Base-by-base conservation (phyloP, 2,888 invertebrate genomes). In the Digitonthophagus gazella region DNA sequence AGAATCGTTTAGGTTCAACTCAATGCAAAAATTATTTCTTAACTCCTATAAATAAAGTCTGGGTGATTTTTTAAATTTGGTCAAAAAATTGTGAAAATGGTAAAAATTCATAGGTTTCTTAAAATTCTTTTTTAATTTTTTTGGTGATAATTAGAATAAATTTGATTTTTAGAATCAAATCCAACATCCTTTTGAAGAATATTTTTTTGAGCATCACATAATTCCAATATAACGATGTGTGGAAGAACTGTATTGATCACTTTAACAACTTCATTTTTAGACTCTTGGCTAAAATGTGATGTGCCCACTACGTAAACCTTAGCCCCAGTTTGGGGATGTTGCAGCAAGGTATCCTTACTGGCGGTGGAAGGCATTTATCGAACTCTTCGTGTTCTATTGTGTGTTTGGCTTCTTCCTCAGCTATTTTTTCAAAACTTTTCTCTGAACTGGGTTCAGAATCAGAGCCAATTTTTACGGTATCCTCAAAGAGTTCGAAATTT, bases 201-300 rank as follows among this genome's bases (percentile, higher is more conserved):
- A 81, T 93, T 93, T 67, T 94, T 90, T 78, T 98, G 88, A 74
- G 93, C 91, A 79, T 90, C 89, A 84, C 99, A 99, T 72, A 99
- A 84, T 83, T 99, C 99, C 64, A 99, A 91, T 86, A 97, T 91
- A 16, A 99, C 95, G 77, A 95, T 88, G 80, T 98, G 93, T 18
- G 99, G 99, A 79, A 92, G 91, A 58, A 96, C 93, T 81, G 90
- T 89, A 83, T 89, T 90, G 78, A 98, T 97, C 65, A 96, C 78
- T 86, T 89, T 86, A n/a, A 92, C 89, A 14, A 99, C 98, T 87
- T 99, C 98, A 76, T 96, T 91, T 83, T 97, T 97, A 74, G 97
- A 97, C 82, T 97, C 93, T 78, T 90, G 85, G 80, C 98, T 98
- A 81, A 98, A 99, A 85, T 99, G 98, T 57, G 98, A 98, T n/a